A percentile compares a stretch with the other conserved stretches of the same genome.
phyloP scores from a whole-genome alignment of 1,140 invertebrate species.

The Ostrea denselamellosa region DNA sequence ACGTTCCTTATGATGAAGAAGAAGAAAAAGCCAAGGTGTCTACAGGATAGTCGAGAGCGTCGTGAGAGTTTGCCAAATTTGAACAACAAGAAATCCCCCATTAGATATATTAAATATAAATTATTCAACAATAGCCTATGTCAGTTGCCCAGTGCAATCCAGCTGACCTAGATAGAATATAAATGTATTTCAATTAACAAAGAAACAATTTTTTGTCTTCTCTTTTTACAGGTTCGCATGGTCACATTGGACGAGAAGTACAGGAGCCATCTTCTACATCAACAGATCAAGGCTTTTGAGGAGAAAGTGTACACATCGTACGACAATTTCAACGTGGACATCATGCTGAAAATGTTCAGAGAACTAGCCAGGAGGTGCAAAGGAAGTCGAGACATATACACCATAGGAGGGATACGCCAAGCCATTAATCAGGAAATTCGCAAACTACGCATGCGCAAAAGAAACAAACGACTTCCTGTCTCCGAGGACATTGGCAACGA shows the following conservation, averaged over 20 bases:
- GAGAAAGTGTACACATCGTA: conserved; percentile 69
- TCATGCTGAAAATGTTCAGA: conserved; percentile 62
- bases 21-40: no score
- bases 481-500: conserved; percentile 45
- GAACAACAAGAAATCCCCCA: no score
- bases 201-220: neutral
- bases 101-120: no score
- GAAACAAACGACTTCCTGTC: conserved; percentile 54
- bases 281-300: conserved; percentile 70
- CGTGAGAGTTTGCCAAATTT: no score
- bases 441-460: conserved; percentile 59
- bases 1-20: no score
- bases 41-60: no score
- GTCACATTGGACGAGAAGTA: conserved; percentile 68
- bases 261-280: conserved; percentile 67
- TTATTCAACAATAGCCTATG: no score
- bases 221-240: conserved; percentile 63
- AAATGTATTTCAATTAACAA: neutral
- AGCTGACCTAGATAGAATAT: no score
- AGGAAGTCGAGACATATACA: conserved; percentile 62
- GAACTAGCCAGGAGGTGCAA: conserved; percentile 61
- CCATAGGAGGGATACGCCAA: conserved; percentile 62
- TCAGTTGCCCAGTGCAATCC: no score
- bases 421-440: conserved; percentile 63
- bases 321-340: conserved; percentile 69